phyloP scores from a whole-genome alignment of 1,140 invertebrate genomes.

The Temnothorax nylanderi region DNA sequence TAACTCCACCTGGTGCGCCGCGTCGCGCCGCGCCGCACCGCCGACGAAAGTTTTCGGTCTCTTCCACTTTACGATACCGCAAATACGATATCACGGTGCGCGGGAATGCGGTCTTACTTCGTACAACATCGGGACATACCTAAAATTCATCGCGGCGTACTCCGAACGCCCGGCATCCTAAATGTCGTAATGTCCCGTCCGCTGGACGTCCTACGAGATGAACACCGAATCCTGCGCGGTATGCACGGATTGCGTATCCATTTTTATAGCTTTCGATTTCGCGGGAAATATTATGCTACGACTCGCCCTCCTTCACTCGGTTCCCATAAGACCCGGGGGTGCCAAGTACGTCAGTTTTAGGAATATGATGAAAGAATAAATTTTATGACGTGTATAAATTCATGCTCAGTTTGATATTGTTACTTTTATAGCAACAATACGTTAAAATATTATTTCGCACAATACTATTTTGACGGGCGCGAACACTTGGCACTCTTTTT shows the following conservation, averaged over 20 bases:
- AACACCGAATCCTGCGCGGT: not conserved
- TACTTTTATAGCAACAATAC: too few relatives aligned
- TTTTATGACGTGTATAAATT: too few relatives aligned
- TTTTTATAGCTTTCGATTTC: constrained; percentile 14
- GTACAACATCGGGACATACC: constrained; percentile 31
- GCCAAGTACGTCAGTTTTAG: too few relatives aligned
- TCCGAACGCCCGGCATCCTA: constrained; percentile 30
- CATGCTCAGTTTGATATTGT: too few relatives aligned
- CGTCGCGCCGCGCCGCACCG: too few relatives aligned
- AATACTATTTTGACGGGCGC: too few relatives aligned
- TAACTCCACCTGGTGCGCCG: constrained; percentile 14
- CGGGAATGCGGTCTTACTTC: constrained; percentile 18
- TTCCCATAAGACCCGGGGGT: too few relatives aligned
- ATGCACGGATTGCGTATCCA: constrained; percentile 10
- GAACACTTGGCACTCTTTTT: too few relatives aligned
- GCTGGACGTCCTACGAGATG: not conserved
- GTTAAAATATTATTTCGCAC: too few relatives aligned
- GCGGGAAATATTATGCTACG: not conserved
- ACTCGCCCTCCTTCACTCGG: too few relatives aligned
- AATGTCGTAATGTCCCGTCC: constrained; percentile 23
- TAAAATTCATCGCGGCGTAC: constrained; percentile 29
- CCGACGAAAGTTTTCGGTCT: not conserved
- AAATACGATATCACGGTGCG: not conserved
- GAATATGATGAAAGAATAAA: too few relatives aligned
- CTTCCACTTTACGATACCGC: not conserved